A percentile compares a stretch with the other conserved stretches of the same genome.
Conservation (phyloP, 2,113 vertebrate genomes). For the Clarias gariepinus region DNA sequence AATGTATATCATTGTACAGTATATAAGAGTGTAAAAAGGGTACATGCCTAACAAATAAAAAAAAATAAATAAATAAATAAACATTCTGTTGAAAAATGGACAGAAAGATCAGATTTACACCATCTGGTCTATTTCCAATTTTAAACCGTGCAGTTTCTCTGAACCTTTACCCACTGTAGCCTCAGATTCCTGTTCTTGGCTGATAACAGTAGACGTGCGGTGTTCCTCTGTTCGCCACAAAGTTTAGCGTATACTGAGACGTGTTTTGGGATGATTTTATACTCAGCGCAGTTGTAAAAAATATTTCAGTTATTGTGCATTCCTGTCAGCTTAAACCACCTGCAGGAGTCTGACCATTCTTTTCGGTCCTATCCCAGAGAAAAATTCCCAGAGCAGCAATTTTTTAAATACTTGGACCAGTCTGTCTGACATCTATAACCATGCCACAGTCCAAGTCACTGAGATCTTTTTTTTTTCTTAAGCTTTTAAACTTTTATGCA, state of each 20-base stretch:
- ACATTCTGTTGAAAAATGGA: not conserved
- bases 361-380: not conserved
- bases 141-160: not conserved
- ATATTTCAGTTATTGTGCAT: not conserved
- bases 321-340: not conserved
- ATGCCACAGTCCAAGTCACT: not conserved
- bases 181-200: not conserved
- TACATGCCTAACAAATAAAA: not conserved
- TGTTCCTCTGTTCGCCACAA: not conserved
- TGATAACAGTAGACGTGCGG: not conserved
- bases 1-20: too few species aligned
- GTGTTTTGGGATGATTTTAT: not conserved
- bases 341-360: not conserved
- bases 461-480: not conserved
- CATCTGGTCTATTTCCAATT: not conserved
- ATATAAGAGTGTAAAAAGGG: not conserved
- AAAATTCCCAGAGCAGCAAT: not conserved
- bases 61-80: not conserved
- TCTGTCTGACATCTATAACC: not conserved
- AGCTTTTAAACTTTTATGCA: not conserved
- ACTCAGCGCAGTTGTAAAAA: not conserved
- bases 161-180: not conserved
- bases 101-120: not conserved
- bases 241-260: not conserved
- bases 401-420: not conserved